Conservation (phyloP, 2,113 vertebrate genomes). For the Myiopsitta monachus region DNA sequence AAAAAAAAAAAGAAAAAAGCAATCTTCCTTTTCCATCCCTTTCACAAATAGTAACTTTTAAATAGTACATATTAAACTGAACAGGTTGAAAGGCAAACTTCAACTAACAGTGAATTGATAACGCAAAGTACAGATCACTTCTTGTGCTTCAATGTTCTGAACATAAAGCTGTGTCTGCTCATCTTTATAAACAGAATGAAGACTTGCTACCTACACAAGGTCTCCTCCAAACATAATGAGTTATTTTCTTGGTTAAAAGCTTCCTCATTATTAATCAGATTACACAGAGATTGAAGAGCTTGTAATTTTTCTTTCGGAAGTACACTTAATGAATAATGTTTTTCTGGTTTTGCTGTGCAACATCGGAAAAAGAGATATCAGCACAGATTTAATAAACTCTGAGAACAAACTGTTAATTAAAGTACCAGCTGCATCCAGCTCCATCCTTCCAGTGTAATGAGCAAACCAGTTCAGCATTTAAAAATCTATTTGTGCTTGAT, state of each 20-base stretch:
- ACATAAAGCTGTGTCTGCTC: neutral
- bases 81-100: neutral
- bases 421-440: conserved; percentile 29
- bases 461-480: conserved; percentile 35
- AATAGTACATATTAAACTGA: neutral
- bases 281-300: neutral
- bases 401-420: conserved; percentile 45
- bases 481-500: conserved; percentile 53
- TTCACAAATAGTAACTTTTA: neutral
- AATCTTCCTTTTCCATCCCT: neutral
- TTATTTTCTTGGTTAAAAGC: neutral
- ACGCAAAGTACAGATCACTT: neutral
- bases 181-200: neutral
- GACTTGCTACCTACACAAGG: neutral
- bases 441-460: conserved; percentile 37
- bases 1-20: neutral
- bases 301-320: neutral
- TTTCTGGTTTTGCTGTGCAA: neutral
- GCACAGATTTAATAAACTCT: conserved; percentile 16
- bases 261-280: neutral
- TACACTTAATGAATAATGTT: neutral
- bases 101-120: neutral
- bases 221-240: neutral
- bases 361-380: conserved; percentile 18
- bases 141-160: neutral